phyloP scores from a whole-genome alignment of 2,113 vertebrate species.

The Scopus umbretta region DNA sequence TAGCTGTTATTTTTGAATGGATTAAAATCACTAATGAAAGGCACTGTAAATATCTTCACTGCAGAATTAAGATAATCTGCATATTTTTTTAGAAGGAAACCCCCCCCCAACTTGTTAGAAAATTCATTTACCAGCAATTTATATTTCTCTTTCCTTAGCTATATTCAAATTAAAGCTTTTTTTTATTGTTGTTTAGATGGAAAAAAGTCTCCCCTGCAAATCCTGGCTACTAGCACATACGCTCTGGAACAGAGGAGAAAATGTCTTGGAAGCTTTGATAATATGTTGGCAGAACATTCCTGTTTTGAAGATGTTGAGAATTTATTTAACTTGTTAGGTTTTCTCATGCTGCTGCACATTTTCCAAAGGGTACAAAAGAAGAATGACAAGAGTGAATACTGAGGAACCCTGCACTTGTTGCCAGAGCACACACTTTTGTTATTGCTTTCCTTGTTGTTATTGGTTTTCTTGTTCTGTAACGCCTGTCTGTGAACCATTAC shows the following conservation, averaged over 20 bases:
- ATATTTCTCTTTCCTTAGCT: background rate
- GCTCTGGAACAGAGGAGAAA: background rate
- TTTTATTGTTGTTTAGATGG: background rate
- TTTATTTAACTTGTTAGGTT: background rate
- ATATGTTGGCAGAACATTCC: constrained; percentile 9
- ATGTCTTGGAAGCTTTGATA: background rate
- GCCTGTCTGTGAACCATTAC: background rate
- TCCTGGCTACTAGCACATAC: background rate
- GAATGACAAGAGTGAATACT: background rate
- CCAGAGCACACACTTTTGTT: background rate
- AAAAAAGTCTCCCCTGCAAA: background rate
- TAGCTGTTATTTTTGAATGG: background rate
- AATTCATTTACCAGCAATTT: background rate
- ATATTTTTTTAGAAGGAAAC: background rate
- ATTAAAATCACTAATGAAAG: background rate
- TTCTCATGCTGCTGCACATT: background rate
- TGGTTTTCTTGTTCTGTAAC: background rate
- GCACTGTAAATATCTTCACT: background rate
- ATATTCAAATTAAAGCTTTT: background rate
- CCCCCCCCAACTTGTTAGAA: background rate
- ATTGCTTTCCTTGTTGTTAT: background rate
- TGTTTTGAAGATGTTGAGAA: background rate
- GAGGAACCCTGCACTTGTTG: background rate
- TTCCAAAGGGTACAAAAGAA: background rate
- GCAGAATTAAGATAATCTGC: background rate